Base-by-base conservation (phyloP, 2,113 vertebrate species). In the Sinocyclocheilus anophthalmus region DNA sequence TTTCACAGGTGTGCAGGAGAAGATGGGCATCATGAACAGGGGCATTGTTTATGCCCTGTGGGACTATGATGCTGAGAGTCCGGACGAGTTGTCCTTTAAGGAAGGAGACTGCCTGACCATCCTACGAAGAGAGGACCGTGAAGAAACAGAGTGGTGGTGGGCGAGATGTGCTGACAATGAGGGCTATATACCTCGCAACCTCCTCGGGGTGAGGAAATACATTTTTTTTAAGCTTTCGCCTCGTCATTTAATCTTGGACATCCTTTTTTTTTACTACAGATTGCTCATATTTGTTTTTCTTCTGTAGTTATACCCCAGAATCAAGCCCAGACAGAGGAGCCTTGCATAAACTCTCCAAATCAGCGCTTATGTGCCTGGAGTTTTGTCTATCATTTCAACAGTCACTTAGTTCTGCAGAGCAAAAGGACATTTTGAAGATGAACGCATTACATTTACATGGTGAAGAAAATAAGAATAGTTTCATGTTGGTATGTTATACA, bases 21-120 rank as follows among this genome's bases (percentile, higher is more conserved):
- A 99, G 91, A 99, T 99, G 97, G 97, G 97, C 0, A 96, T 98
- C 77, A 99, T 99, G 97, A 99, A 99, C 90, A 96, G 96, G 20
- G 97, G 97, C 0, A 93, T 98, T 88, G 96, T 99, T 55, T 99
- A 98, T 10, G 96, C 95, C 0, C 93, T 99, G 39, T 99, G 98
- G 98, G 96, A 97, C 88, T 97, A 96, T 0, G 94, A 97, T 55
- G 93, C 94, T 3, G 96, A 97, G 89, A 91, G 92, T 0, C 92
- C 95, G 0, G 98, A 99, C 0, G 98, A 99, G 92, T 93, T 99
- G 5, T 91, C 93, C 0, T 92, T 99, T 92, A 93, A 87, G 20
- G 97, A 97, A 81, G 97, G 97, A 0, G 97, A 99, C 91, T 97
- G 96, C 91, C 95, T 99, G 95, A 97, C 96, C 0, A 87, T 97